Conservation (phyloP, 2,888 invertebrate genomes). For the Dicyrtomina minuta region DNA sequence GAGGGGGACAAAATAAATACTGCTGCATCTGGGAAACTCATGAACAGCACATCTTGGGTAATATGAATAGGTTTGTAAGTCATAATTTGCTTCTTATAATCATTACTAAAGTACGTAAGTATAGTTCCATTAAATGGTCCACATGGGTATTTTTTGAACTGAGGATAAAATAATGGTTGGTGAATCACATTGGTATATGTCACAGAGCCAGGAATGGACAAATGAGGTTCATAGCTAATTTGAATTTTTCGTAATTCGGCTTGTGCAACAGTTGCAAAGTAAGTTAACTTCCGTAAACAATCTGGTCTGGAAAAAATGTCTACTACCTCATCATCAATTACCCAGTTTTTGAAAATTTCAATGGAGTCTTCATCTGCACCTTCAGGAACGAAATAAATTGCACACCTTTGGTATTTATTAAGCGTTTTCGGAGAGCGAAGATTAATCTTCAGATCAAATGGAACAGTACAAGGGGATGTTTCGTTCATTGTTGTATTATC, state of each 20-base stretch:
- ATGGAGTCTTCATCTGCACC: neutral
- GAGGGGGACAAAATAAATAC: neutral
- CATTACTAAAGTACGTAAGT: constrained; percentile 8
- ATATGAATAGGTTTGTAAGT: constrained; percentile 23
- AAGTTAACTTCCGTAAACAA: constrained; percentile 25
- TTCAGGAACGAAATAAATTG: constrained; percentile 7
- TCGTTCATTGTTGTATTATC: constrained; percentile 13
- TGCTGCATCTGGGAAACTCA: constrained; percentile 17
- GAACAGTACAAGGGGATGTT: constrained; percentile 1
- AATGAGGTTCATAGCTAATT: constrained; percentile 2
- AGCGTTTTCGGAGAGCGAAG: neutral
- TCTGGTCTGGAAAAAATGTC: constrained; percentile 25
- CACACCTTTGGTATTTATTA: neutral
- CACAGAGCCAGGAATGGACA: constrained; percentile 11
- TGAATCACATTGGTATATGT: constrained; percentile 5
- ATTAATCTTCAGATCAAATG: constrained; percentile 13
- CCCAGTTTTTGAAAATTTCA: constrained; percentile 20
- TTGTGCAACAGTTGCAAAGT: constrained; percentile 16
- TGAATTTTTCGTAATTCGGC: constrained; percentile 17
- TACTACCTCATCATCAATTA: constrained; percentile 16
- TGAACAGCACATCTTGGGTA: neutral
- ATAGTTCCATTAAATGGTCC: constrained; percentile 27
- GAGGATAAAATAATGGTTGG: constrained; percentile 25
- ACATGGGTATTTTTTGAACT: constrained; percentile 11
- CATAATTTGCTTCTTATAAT: constrained; percentile 15